A percentile compares a stretch with the other conserved stretches of the same genome.
Conservation (phyloP, 2,888 invertebrate species). For the Chymomyza fuscimana region DNA sequence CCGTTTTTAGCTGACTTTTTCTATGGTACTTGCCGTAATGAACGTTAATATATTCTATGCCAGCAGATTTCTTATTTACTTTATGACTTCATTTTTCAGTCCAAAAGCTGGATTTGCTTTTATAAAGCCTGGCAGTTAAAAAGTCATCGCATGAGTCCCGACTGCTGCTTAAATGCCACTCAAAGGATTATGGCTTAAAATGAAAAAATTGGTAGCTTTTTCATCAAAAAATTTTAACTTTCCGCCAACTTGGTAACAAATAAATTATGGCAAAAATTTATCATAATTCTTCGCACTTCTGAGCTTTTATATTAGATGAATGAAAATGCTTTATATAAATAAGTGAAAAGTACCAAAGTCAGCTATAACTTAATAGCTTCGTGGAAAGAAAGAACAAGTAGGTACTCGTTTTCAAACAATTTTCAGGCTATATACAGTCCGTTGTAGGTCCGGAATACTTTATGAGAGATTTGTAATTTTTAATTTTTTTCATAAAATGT, state of each 20-base stretch:
- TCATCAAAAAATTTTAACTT: background rate
- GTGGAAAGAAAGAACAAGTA: too few species aligned
- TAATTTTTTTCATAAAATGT: too few species aligned
- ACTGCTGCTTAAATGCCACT: conserved; percentile 38
- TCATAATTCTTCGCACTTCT: too few species aligned
- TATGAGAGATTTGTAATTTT: too few species aligned
- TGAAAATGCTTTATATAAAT: too few species aligned
- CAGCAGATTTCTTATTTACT: conserved; percentile 51
- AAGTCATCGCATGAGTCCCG: conserved; percentile 48
- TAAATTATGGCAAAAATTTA: background rate
- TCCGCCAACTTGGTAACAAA: background rate
- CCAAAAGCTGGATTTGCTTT: conserved; percentile 15
- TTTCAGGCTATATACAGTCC: too few species aligned
- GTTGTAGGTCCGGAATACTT: too few species aligned
- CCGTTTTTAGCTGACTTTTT: conserved; percentile 11
- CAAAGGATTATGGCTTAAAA: conserved; percentile 33
- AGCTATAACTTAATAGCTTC: too few species aligned
- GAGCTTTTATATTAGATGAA: too few species aligned
- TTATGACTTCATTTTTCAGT: conserved; percentile 42
- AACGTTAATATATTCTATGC: conserved; percentile 61
- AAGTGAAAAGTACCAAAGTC: too few species aligned
- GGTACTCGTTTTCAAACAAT: too few species aligned
- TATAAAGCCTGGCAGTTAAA: conserved; percentile 15
- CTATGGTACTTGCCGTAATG: conserved; percentile 59
- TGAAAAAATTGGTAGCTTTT: background rate